Base-by-base conservation (phyloP, 2,888 invertebrate genomes). In the Aradus depressus region DNA sequence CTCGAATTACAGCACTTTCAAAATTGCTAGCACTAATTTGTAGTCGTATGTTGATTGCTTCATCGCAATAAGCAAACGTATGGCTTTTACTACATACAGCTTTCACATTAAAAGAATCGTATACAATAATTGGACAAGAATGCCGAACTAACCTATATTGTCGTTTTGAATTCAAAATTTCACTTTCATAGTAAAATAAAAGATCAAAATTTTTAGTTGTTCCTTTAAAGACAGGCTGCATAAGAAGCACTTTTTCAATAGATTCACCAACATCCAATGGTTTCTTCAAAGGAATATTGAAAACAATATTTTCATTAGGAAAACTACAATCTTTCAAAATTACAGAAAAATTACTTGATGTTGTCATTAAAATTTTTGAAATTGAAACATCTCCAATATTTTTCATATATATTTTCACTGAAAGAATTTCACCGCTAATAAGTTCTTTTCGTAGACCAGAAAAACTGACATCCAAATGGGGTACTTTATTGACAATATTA, bases 391-490 rank as follows among this genome's bases (percentile, higher is more conserved):
- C 74, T 10, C 86, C 85, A 25, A 77, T 75, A 63, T 85, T 85
- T 35, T 74, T 72, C 49, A 87, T 71, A 59, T 80, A 77, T 16
- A 87, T 72, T 44, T 75, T 74, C 12, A 85, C 69, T 45, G 72
- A 74, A 60, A 80, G 76, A 59, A 88, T 72, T 68, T 88, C 85
- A 3, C 86, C 84, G 61, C 81, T 78, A 44, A 87, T 68, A 64
- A 85, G 75, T 49, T 80, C 77, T 1, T 74, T 68, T 44, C 74
- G 75, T 35, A 81, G 74, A 64, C 81, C 79, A 22, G 76, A 75
- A 64, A 87, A 83, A 58, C 56, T 64, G 68, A 84, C 86, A 75
- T 87, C 82, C 62, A 93, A 71, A 62, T 84, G 81, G 0, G 93
- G 90, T 55, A 89, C 81, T 58, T 81, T 77, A 12, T 85, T 81